A percentile compares a stretch with the other conserved stretches of the same genome.
These are phyloP conservation scores for Apomyelois bistriatella DNA, from an alignment of 2,888 invertebrate genomes.

Conservation along the genomic window DNA sequence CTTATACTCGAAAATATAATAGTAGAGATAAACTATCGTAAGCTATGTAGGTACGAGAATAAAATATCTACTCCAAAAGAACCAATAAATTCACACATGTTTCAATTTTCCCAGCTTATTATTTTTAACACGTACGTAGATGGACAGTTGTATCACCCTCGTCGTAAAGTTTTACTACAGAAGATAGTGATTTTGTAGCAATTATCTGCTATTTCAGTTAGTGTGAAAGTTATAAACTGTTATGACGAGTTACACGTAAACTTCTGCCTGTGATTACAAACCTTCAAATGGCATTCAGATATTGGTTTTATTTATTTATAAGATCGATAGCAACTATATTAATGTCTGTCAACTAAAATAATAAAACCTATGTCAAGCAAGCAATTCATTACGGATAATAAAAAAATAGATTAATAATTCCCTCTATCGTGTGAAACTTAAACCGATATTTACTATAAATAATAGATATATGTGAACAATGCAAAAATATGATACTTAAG, in stretches of 20 bases:
- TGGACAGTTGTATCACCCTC: background rate
- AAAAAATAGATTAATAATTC: too few relatives aligned
- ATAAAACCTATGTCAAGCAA: too few relatives aligned
- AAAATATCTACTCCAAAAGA: background rate
- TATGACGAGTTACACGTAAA: constrained; percentile 41
- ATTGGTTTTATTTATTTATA: background rate
- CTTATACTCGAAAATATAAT: too few relatives aligned
- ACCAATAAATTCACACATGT: background rate
- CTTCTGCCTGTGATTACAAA: constrained; percentile 31
- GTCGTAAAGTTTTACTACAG: constrained; percentile 9
- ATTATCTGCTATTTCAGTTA: constrained; percentile 34
- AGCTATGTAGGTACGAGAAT: too few relatives aligned
- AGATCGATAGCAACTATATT: constrained; percentile 13
- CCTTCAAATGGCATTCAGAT: background rate
- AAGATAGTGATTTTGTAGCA: constrained; percentile 17
- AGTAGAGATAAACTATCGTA: too few relatives aligned
- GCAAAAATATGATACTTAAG: background rate
- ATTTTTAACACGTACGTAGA: background rate
- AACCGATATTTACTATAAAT: background rate
- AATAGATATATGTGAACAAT: background rate
- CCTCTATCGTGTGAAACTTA: background rate
- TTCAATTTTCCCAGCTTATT: background rate
- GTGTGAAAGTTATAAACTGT: constrained; percentile 41
- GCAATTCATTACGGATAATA: too few relatives aligned
- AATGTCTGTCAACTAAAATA: too few relatives aligned